Conservation (phyloP, 64 coral and sea anemone species). For the Actinia tenebrosa region DNA sequence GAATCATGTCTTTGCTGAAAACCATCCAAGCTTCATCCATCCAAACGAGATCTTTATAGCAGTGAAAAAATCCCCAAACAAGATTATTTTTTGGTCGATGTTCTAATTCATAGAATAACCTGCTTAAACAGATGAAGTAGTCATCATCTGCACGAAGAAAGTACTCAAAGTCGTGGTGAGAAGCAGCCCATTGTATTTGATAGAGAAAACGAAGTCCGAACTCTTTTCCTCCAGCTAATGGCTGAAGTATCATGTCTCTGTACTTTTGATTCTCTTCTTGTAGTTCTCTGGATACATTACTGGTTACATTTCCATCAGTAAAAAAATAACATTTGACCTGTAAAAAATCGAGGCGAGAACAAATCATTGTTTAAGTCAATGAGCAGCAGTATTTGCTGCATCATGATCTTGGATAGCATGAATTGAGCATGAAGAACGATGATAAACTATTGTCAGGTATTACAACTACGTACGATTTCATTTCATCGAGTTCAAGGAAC, state of each 20-base stretch:
- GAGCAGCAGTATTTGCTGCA: too few species aligned
- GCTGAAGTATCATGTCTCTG: constrained; percentile 2
- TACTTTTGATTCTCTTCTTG: not conserved
- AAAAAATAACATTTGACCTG: not conserved
- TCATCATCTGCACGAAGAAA: constrained; percentile 50
- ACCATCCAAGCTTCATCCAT: constrained; percentile 51
- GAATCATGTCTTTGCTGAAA: constrained; percentile 37
- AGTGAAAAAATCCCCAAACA: constrained; percentile 45
- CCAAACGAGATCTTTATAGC: constrained; percentile 18
- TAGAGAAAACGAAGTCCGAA: constrained; percentile 49
- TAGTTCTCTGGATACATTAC: not conserved
- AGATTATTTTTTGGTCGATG: constrained; percentile 34
- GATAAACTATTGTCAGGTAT: too few species aligned
- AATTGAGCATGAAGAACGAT: too few species aligned
- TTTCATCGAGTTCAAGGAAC: too few species aligned
- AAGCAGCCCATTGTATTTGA: constrained; percentile 43
- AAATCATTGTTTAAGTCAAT: constrained; percentile 3
- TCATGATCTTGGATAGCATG: too few species aligned
- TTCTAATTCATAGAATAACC: constrained; percentile 31
- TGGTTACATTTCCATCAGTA: not conserved
- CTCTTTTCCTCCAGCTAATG: constrained; percentile 15
- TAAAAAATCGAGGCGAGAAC: not conserved
- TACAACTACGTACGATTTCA: too few species aligned
- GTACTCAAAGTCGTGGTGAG: constrained; percentile 49
- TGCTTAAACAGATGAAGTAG: constrained; percentile 47